Evolutionary conservation across 2,113 vertebrate genomes (phyloP), one percentile per base, ranked within the genome.

Genomic region (Corynorhinus townsendii): DNA sequence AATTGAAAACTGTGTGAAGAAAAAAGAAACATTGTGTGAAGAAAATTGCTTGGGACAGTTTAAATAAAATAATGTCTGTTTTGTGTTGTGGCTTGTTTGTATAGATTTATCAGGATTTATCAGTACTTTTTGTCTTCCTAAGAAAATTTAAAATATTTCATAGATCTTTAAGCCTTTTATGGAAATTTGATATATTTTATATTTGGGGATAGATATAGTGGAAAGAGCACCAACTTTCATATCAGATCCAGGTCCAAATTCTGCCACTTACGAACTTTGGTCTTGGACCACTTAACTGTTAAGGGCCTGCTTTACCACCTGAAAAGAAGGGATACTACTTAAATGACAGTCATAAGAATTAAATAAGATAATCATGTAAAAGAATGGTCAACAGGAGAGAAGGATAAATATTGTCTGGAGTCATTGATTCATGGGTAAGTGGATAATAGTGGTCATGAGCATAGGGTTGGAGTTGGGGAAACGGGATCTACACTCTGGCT

Each of bases 11-110:
- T 45, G 5, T 82, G 52, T 54, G 19, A 54, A 54, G 52, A 22
- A 54, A 52, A 52, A 52, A 52, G 33, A 52, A 54, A 54, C 54
- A 54, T 56, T 56, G 20, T 56, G 56, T 79, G 35, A 88, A 87
- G 69, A 88, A 92, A 86, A 95, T 86, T 85, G 72, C n/a, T 87
- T 95, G 54, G 45, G 9, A 68, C 89, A 28, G n/a, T 75, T 88
- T 88, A 28, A 59, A 62, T 89, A 69, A 82, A 95, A 75, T 69
- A 49, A 40, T 77, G 62, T 66, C 38, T 62, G 15, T 56, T 91
- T 90, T 94, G 17, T 89, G 14, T 45, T 73, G 16, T 91, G 20
- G 59, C 52, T 89, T 89, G 47, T 86, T 90, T 86, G 56, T 82
- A 73, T 47, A 38, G 33, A 76, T 92, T 86, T 77, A 82, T 95